Conservation (phyloP, 2,888 invertebrate genomes). For the Luperina nickerlii region DNA sequence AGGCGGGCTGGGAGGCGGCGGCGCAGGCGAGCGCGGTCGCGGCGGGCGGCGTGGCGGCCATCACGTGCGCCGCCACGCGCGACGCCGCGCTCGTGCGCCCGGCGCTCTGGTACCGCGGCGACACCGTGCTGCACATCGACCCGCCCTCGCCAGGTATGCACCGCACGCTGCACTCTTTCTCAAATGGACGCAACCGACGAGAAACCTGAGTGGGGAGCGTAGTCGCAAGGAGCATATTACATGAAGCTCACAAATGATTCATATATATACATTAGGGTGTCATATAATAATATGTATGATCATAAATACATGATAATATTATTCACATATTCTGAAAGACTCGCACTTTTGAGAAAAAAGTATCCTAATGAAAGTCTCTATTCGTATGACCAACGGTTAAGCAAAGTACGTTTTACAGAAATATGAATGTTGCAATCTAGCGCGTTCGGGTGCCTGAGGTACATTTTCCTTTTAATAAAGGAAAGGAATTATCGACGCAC, state of each 20-base stretch:
- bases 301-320: background rate
- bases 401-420: background rate
- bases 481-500: slow-evolving; percentile 72
- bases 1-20: slow-evolving; percentile 74
- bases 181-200: too few species aligned
- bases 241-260: background rate
- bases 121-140: slow-evolving; percentile 74
- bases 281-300: background rate
- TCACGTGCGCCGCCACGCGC: slow-evolving; percentile 71
- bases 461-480: slow-evolving; percentile 47
- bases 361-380: background rate
- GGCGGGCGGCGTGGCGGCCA: slow-evolving; percentile 79
- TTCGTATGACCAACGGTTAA: background rate
- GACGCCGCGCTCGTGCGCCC: slow-evolving; percentile 62
- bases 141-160: slow-evolving; percentile 90
- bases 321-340: background rate
- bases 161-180: background rate
- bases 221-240: background rate
- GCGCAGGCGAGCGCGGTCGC: slow-evolving; percentile 68
- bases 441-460: background rate
- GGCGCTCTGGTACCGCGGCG: slow-evolving; percentile 79
- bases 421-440: background rate
- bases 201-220: background rate
- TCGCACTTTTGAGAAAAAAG: background rate
- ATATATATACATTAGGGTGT: background rate